Evolutionary conservation across 2,888 invertebrate genomes (phyloP).

Genomic region (Synanthedon tipuliformis): DNA sequence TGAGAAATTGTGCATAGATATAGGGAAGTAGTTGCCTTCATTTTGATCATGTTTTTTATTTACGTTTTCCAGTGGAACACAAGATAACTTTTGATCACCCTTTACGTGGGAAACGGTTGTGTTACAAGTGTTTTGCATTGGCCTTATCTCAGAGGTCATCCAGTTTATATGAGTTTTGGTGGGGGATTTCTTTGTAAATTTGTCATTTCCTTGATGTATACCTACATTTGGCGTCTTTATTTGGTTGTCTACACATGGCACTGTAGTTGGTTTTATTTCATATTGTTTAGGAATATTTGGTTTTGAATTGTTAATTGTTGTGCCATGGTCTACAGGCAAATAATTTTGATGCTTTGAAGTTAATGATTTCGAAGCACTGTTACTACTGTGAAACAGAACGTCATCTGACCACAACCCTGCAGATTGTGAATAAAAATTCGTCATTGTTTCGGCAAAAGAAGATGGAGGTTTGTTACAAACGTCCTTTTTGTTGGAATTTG

Average conservation of each 20-base stretch:
- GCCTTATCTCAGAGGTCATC: slow-evolving; percentile 63
- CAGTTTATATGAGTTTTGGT: slow-evolving; percentile 64
- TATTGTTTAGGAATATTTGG: slow-evolving; percentile 37
- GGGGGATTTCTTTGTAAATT: slow-evolving; percentile 56
- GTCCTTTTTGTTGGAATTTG: slow-evolving; percentile 48
- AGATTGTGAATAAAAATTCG: slow-evolving; percentile 56
- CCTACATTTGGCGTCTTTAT: slow-evolving; percentile 31
- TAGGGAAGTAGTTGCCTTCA: slow-evolving; percentile 52
- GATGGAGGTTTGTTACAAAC: slow-evolving; percentile 34
- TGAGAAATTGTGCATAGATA: slow-evolving; percentile 53
- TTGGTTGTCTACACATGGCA: slow-evolving; percentile 20
- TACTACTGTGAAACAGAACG: slow-evolving; percentile 49
- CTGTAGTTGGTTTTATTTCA: slow-evolving; percentile 32
- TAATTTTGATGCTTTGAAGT: slow-evolving; percentile 45
- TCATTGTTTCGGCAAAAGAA: slow-evolving; percentile 50
- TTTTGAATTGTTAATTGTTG: slow-evolving; percentile 12
- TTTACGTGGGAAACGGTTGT: slow-evolving; percentile 32
- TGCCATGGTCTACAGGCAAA: slow-evolving; percentile 29
- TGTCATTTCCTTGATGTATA: slow-evolving; percentile 38
- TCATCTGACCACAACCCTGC: slow-evolving; percentile 58
- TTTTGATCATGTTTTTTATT: slow-evolving; percentile 44
- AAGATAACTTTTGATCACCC: slow-evolving; percentile 35
- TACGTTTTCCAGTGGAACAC: slow-evolving; percentile 29
- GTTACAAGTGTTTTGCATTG: slow-evolving; percentile 46
- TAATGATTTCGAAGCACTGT: slow-evolving; percentile 36